Conservation (phyloP, 2,113 vertebrate genomes). For the Pterophyllum scalare region DNA sequence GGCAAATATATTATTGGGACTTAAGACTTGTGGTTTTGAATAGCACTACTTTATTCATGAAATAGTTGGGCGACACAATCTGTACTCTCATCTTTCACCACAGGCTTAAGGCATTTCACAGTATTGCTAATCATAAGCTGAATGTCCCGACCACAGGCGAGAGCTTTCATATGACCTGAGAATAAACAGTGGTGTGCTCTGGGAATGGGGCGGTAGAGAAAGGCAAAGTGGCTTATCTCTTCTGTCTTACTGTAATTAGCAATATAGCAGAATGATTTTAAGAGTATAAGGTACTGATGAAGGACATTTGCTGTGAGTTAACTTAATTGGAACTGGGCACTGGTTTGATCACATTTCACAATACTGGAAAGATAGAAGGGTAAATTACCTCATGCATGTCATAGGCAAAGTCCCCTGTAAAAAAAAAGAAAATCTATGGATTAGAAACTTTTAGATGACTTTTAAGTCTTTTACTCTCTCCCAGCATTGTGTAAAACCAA, state of each 20-base stretch:
- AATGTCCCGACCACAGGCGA: conserved; percentile 42
- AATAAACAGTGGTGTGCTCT: conserved; percentile 44
- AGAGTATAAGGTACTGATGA: conserved; percentile 32
- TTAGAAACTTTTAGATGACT: neutral
- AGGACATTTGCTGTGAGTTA: conserved; percentile 25
- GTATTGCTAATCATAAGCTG: conserved; percentile 43
- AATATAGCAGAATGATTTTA: conserved; percentile 31
- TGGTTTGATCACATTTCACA: conserved; percentile 12
- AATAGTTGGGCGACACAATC: conserved; percentile 54
- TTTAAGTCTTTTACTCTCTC: neutral
- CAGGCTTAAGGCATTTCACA: conserved; percentile 48
- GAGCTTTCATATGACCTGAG: conserved; percentile 21
- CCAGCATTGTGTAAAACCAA: neutral
- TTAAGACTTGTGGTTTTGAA: conserved; percentile 37
- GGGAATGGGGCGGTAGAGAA: neutral
- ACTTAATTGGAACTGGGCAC: neutral
- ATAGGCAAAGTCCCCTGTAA: conserved; percentile 91
- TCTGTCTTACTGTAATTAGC: conserved; percentile 55
- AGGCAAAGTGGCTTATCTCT: conserved; percentile 44
- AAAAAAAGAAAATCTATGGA: neutral
- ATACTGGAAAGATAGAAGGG: conserved; percentile 18
- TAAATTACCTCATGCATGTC: conserved; percentile 85
- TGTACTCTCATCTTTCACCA: conserved; percentile 58
- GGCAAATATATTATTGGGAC: conserved; percentile 39
- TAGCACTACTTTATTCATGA: conserved; percentile 37